phyloP scores from a whole-genome alignment of 2,888 invertebrate species.

The Polia nebulosa region DNA sequence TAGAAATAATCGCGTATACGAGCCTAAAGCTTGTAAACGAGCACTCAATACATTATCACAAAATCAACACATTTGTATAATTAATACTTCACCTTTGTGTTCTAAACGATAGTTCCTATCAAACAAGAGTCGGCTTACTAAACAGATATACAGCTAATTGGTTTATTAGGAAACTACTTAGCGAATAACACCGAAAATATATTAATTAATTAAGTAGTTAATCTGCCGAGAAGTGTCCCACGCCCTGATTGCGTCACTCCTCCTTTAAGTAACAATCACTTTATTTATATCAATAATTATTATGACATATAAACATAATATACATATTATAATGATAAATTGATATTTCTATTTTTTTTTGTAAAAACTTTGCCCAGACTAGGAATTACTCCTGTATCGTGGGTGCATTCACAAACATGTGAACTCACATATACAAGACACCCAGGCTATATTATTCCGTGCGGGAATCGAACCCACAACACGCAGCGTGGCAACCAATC shows the following conservation, averaged over 20 bases:
- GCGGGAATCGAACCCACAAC: too few species aligned
- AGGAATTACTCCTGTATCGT: too few species aligned
- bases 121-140: slow-evolving; percentile 52
- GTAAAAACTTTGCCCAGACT: too few species aligned
- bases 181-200: slow-evolving; percentile 39
- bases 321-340: too few species aligned
- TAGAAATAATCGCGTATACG: slow-evolving; percentile 3
- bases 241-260: not conserved
- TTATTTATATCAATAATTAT: not conserved
- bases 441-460: too few species aligned
- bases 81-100: slow-evolving; percentile 47
- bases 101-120: slow-evolving; percentile 26
- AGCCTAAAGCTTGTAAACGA: slow-evolving; percentile 31
- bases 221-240: slow-evolving; percentile 19
- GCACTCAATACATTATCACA: slow-evolving; percentile 47
- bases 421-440: too few species aligned
- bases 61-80: slow-evolving; percentile 61
- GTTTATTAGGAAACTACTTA: slow-evolving; percentile 31
- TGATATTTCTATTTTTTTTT: too few species aligned
- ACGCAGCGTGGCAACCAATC: too few species aligned
- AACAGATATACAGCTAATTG: slow-evolving; percentile 36
- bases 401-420: too few species aligned
- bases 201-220: slow-evolving; percentile 36
- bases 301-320: too few species aligned
- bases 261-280: not conserved